phyloP scores from a whole-genome alignment of 2,797 vertebrate species.

The Eospalax fontanierii region DNA sequence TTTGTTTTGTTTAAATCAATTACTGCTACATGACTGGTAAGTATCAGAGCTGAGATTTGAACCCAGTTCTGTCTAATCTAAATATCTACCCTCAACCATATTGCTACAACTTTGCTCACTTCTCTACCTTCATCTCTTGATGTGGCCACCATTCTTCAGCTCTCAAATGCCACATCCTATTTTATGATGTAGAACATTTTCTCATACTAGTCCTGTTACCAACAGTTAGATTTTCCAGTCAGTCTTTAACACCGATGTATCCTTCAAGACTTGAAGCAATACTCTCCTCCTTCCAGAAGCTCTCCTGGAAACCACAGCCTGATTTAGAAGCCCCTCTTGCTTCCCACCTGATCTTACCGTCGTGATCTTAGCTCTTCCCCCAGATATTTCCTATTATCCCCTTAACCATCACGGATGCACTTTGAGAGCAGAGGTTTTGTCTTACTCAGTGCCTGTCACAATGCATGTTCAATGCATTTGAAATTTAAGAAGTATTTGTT shows the following conservation, averaged over 20 bases:
- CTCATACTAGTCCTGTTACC: not conserved
- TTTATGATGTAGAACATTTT: not conserved
- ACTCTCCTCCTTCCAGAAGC: not conserved
- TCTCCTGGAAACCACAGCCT: slow-evolving; percentile 1
- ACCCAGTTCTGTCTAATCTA: slow-evolving; percentile 54
- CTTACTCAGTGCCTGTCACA: not conserved
- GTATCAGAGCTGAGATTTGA: slow-evolving; percentile 33
- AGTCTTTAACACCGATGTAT: not conserved
- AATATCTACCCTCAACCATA: not conserved
- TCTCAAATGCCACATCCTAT: not conserved
- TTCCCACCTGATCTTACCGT: too few relatives aligned
- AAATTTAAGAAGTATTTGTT: slow-evolving; percentile 47
- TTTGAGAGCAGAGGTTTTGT: not conserved
- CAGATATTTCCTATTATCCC: not conserved
- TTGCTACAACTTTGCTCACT: not conserved
- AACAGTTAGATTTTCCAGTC: not conserved
- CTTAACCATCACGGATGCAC: not conserved
- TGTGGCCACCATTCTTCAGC: not conserved
- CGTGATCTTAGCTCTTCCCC: not conserved
- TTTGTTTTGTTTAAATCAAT: not conserved
- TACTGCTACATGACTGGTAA: not conserved
- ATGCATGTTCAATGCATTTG: not conserved
- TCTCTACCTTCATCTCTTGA: slow-evolving; percentile 3
- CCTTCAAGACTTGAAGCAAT: slow-evolving; percentile 34
- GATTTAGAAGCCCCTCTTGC: not conserved